These are phyloP conservation scores for Himalopsyche phryganea DNA, from an alignment of 1,140 invertebrate genomes.

Conservation along the genomic window DNA sequence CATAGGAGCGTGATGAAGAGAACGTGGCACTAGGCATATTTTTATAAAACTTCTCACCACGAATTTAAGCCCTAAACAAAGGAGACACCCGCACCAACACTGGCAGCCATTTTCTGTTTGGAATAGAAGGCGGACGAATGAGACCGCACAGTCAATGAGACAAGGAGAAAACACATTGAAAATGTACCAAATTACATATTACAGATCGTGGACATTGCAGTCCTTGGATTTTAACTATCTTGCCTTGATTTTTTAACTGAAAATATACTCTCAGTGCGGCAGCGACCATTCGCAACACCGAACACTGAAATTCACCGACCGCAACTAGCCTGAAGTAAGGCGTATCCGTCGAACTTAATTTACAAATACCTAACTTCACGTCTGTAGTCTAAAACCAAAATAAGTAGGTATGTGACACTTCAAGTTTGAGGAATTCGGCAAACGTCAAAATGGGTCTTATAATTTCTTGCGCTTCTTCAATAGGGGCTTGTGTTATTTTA, in stretches of 20 bases:
- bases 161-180: conserved; percentile 39
- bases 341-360: conserved; percentile 10
- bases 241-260: neutral
- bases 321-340: conserved; percentile 23
- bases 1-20: conserved; percentile 81
- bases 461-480: conserved; percentile 36
- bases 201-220: conserved; percentile 2
- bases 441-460: conserved; percentile 26
- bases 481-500: conserved; percentile 65
- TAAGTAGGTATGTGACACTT: conserved; percentile 21
- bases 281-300: conserved; percentile 12
- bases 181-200: conserved; percentile 7
- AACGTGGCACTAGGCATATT: conserved; percentile 89
- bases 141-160: conserved; percentile 39
- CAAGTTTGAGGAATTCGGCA: conserved; percentile 9
- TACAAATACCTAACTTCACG: no score
- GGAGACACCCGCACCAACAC: conserved; percentile 60
- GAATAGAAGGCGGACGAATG: conserved; percentile 49
- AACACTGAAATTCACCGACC: conserved; percentile 23
- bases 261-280: conserved; percentile 24
- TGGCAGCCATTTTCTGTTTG: conserved; percentile 65
- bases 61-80: conserved; percentile 60
- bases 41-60: conserved; percentile 51
- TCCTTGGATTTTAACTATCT: conserved; percentile 10
- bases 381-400: conserved; percentile 5